Base-by-base conservation (phyloP, 2,113 vertebrate genomes). In the Anhinga rufa region DNA sequence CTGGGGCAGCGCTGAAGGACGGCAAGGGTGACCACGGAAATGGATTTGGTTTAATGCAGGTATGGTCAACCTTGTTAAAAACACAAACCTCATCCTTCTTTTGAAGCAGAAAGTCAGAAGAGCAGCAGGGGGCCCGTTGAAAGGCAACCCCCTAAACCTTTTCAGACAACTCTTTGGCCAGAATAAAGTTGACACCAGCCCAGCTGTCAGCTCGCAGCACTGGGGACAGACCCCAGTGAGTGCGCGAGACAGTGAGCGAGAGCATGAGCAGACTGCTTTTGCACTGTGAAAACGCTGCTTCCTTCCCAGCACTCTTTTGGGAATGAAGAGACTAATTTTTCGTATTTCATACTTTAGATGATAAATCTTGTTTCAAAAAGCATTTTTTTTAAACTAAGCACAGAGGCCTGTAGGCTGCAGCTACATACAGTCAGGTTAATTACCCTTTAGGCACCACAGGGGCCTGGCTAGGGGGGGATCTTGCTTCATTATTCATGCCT, bases 21-120 rank as follows among this genome's bases (percentile, higher is more conserved):
- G 78, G 97, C 54, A 98, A 97, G 98, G 97, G 98, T 29, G 96
- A 98, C 88, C 44, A 77, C 0, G 92, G 97, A 29, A 98, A 98
- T 48, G 98, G 31, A 22, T 98, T 98, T 75, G 98, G 98, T 17
- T 92, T 98, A 92, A 98, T 98, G 98, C 98, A 98, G 98, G 98
- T 98, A 93, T 13, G 12, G 26, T 40, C 31, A 83, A 19, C 12
- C 21, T 44, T 57, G 40, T 44, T 48, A 57, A 78, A 95, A 86
- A 6, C 25, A 38, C 29, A 74, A 64, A 82, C 40, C 32, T 58
- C 40, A 70, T 22, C 25, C 34, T 49, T 55, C 48, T 38, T 62
- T 58, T 71, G 77, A 86, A 75, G 80, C 32, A 81, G 54, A 40
- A 69, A 61, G 44, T 20, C 65, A 86, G 62, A 88, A 40, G 9